phyloP scores from a whole-genome alignment of 1,140 invertebrate species.

The Phymorhynchus buccinoides region DNA sequence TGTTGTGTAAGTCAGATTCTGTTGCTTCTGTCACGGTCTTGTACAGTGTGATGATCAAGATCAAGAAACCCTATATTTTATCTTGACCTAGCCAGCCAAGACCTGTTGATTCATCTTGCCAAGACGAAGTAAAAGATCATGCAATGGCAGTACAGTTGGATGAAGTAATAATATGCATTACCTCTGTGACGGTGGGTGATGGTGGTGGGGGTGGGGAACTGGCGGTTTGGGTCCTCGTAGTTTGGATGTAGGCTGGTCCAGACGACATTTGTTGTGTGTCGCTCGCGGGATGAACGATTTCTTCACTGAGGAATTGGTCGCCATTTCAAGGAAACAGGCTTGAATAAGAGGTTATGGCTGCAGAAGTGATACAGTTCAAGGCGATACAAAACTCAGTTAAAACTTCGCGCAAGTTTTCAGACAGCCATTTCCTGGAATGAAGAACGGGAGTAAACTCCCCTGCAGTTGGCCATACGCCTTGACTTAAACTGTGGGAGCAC shows the following conservation, averaged over 20 bases:
- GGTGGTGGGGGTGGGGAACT: not conserved
- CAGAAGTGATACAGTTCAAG: not conserved
- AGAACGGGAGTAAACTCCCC: slow-evolving; percentile 18
- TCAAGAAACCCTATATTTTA: too few species aligned
- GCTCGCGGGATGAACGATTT: slow-evolving; percentile 32
- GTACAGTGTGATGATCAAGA: too few species aligned
- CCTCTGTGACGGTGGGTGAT: not conserved
- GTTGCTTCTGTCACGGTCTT: too few species aligned
- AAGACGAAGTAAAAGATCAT: too few species aligned
- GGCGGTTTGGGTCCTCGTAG: slow-evolving; percentile 1
- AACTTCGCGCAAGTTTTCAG: slow-evolving; percentile 16
- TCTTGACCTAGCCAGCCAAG: too few species aligned
- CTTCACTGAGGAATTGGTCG: slow-evolving; percentile 13
- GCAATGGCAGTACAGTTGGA: too few species aligned
- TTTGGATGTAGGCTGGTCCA: not conserved
- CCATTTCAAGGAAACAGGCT: not conserved
- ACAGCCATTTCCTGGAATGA: slow-evolving; percentile 31
- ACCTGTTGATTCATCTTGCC: too few species aligned
- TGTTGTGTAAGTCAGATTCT: too few species aligned
- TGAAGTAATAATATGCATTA: too few species aligned
- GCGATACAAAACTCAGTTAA: slow-evolving; percentile 17
- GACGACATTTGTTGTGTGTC: slow-evolving; percentile 14
- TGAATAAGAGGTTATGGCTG: not conserved
- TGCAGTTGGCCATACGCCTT: not conserved
- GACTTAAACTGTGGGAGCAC: too few species aligned